Evolutionary conservation across 1,140 invertebrate species (phyloP).

Genomic region (Hormaphis cornu): DNA sequence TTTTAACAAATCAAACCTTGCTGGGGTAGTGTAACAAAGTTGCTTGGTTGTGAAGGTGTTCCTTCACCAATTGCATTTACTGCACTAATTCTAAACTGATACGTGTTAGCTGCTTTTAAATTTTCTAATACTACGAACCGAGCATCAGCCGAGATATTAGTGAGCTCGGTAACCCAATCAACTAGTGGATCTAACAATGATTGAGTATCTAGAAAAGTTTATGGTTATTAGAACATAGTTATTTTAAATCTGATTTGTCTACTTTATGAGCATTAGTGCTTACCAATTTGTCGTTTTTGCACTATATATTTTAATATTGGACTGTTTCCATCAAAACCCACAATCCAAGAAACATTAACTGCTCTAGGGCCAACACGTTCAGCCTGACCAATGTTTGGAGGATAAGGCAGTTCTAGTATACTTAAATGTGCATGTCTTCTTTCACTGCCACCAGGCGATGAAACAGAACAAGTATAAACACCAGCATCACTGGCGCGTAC

Average conservation of each 20-base stretch:
- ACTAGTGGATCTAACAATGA: slow-evolving; percentile 57
- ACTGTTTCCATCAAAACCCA: slow-evolving; percentile 94
- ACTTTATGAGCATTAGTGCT: background rate
- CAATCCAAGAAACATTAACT: slow-evolving; percentile 88
- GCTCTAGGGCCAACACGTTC: slow-evolving; percentile 51
- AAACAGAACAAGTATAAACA: slow-evolving; percentile 69
- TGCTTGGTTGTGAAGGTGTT: slow-evolving; percentile 74
- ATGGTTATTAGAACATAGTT: background rate
- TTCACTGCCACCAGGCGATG: slow-evolving; percentile 84
- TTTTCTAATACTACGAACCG: slow-evolving; percentile 72
- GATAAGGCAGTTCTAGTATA: slow-evolving; percentile 88
- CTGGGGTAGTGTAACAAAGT: slow-evolving; percentile 79
- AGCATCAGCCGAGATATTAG: slow-evolving; percentile 70
- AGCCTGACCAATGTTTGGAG: slow-evolving; percentile 77
- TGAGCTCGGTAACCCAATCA: slow-evolving; percentile 80
- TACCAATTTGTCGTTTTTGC: slow-evolving; percentile 68
- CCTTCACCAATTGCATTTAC: slow-evolving; percentile 94
- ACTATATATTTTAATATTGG: slow-evolving; percentile 88
- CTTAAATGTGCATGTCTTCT: slow-evolving; percentile 70
- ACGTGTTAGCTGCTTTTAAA: slow-evolving; percentile 85
- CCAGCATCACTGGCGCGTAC: slow-evolving; percentile 74
- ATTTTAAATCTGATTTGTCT: too few species aligned
- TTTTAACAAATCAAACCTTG: slow-evolving; percentile 58
- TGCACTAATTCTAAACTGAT: slow-evolving; percentile 91
- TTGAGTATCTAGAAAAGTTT: slow-evolving; percentile 15